These are phyloP conservation scores for Arion vulgaris DNA, from an alignment of 1,140 invertebrate genomes.

Conservation along the genomic window DNA sequence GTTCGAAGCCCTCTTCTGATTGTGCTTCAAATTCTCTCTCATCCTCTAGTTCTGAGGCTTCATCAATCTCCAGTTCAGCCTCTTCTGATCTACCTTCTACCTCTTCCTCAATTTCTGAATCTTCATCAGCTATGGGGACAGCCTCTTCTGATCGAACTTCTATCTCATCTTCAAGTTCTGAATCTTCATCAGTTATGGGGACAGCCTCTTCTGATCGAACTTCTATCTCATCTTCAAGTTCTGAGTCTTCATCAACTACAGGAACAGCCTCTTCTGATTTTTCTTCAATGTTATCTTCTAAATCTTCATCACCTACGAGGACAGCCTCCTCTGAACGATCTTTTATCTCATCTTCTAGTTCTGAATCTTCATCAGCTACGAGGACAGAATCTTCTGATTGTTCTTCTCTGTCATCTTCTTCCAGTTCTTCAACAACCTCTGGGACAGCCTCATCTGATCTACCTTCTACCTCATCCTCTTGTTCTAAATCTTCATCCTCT, in stretches of 20 bases:
- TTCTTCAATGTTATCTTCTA: neutral
- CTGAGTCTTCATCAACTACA: neutral
- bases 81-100: neutral
- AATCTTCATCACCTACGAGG: neutral
- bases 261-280: neutral
- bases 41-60: neutral
- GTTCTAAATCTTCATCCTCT: constrained; percentile 73
- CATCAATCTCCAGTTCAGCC: neutral
- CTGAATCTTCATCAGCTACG: neutral
- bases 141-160: neutral
- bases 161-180: neutral
- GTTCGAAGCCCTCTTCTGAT: neutral
- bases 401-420: neutral
- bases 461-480: no score
- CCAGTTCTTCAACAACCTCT: neutral
- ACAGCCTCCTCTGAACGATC: neutral
- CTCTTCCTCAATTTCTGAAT: neutral
- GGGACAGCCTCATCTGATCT: neutral
- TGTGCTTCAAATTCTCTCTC: neutral
- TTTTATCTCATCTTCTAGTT: constrained; percentile 33
- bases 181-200: neutral
- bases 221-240: neutral
- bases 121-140: neutral
- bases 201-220: neutral
- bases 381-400: neutral